Evolutionary conservation across 2,113 vertebrate species (phyloP).

Genomic region (Trachemys scripta): DNA sequence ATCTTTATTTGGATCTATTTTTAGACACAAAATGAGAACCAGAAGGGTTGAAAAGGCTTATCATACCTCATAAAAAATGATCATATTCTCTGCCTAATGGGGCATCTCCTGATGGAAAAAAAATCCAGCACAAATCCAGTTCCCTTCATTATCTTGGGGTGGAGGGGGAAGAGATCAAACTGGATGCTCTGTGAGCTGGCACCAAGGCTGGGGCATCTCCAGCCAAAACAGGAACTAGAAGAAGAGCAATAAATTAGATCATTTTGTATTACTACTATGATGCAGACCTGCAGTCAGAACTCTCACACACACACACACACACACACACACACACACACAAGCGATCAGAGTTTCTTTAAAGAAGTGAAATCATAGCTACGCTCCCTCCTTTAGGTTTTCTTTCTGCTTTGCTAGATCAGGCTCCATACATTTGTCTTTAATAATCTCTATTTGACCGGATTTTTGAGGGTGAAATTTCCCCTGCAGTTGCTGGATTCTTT

Average conservation of each 20-base stretch:
- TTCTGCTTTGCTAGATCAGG: neutral
- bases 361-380: neutral
- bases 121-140: neutral
- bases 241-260: rapidly evolving
- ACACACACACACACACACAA: too few relatives aligned
- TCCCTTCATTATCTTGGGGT: neutral
- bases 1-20: neutral
- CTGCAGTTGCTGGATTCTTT: conserved; percentile 9
- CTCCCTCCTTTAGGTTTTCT: neutral
- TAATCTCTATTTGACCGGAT: neutral
- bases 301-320: neutral
- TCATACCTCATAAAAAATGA: neutral
- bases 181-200: neutral
- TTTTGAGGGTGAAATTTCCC: neutral
- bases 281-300: neutral
- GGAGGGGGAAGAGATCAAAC: too few relatives aligned
- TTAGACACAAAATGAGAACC: neutral
- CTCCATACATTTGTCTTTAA: neutral
- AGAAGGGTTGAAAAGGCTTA: neutral
- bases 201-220: neutral
- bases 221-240: rapidly evolving
- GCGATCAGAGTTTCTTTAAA: conserved; percentile 38
- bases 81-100: neutral
- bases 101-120: neutral
- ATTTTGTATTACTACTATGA: rapidly evolving